phyloP scores from a whole-genome alignment of 1,140 invertebrate genomes.

The Rhyzopertha dominica region DNA sequence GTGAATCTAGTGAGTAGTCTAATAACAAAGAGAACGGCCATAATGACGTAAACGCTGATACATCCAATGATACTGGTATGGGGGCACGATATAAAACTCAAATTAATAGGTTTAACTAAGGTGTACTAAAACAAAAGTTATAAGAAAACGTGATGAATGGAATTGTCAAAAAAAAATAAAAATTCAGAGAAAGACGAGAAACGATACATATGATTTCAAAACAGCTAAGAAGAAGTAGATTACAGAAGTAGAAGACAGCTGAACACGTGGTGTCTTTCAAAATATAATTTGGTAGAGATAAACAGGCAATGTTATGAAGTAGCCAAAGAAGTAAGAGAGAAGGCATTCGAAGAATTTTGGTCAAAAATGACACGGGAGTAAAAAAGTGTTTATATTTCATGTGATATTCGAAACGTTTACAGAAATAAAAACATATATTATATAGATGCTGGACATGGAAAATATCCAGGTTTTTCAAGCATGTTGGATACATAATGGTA shows the following conservation, averaged over 20 bases:
- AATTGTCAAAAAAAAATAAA: not conserved
- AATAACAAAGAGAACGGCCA: no score
- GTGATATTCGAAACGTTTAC: not conserved
- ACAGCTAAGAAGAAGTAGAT: slow-evolving; percentile 2
- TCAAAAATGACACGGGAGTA: slow-evolving; percentile 2
- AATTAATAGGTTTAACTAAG: slow-evolving; percentile 1
- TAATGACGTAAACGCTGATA: no score
- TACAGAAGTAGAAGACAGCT: not conserved
- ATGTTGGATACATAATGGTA: slow-evolving; percentile 1
- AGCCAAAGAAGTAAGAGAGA: not conserved
- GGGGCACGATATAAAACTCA: not conserved
- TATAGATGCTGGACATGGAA: not conserved
- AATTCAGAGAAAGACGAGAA: slow-evolving; percentile 3
- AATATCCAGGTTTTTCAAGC: slow-evolving; percentile 1
- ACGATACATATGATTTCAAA: slow-evolving; percentile 7
- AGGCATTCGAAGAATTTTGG: slow-evolving; percentile 16
- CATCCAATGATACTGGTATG: not conserved
- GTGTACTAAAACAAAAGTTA: not conserved
- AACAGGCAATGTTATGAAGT: slow-evolving; percentile 8
- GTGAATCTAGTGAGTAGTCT: no score
- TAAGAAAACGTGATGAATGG: not conserved
- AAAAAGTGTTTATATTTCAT: not conserved
- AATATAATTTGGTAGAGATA: not conserved
- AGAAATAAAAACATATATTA: no score
- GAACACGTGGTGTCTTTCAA: not conserved